phyloP scores from a whole-genome alignment of 2,888 invertebrate species.

The Listrodromus nycthemerus region DNA sequence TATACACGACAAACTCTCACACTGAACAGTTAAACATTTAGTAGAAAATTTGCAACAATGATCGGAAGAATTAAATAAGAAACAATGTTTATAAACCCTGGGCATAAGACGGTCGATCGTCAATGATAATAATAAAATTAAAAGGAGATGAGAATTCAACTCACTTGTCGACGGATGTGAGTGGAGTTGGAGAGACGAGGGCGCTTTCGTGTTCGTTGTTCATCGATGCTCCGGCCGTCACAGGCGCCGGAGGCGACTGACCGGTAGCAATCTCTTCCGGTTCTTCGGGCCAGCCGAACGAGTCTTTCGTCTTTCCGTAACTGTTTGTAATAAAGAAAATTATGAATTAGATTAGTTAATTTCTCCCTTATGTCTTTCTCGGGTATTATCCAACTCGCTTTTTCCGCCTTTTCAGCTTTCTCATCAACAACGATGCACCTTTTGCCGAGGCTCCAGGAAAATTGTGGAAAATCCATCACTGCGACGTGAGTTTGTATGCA shows the following conservation, averaged over 20 bases:
- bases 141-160: conserved; percentile 51
- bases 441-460: too few species aligned
- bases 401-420: too few species aligned
- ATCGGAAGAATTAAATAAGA: conserved; percentile 53
- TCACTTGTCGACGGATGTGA: conserved; percentile 87
- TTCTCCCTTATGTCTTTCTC: too few species aligned
- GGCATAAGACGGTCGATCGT: conserved; percentile 3
- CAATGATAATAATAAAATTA: conserved; percentile 5
- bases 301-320: conserved; percentile 97
- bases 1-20: conserved; percentile 27
- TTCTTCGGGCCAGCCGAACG: conserved; percentile 99
- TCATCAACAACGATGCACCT: too few species aligned
- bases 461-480: too few species aligned
- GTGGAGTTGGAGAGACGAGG: conserved; percentile 83
- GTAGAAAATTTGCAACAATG: conserved; percentile 20
- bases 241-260: conserved; percentile 80
- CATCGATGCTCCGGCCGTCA: conserved; percentile 77
- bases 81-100: conserved; percentile 32
- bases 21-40: conserved; percentile 53
- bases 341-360: conserved; percentile 2
- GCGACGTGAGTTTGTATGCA: too few species aligned
- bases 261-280: conserved; percentile 89
- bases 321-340: conserved; percentile 82
- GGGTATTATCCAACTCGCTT: too few species aligned
- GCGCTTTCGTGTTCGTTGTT: conserved; percentile 84